Evolutionary conservation across 2,888 invertebrate species (phyloP).

Genomic region (Amiota mariae): DNA sequence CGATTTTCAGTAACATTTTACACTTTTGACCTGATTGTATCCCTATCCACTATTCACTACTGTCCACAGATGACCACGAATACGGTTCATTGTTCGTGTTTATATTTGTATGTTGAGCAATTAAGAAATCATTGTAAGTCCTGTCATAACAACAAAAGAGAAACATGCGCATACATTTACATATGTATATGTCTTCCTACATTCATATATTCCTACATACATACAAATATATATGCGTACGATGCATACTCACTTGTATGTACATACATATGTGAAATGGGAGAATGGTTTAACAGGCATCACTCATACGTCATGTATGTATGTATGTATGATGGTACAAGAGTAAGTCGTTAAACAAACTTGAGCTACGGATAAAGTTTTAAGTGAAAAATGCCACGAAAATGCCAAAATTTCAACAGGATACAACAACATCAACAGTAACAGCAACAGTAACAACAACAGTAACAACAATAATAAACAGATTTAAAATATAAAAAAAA

Average conservation of each 20-base stretch:
- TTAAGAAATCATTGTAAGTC: constrained; percentile 49
- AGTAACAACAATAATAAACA: constrained; percentile 15
- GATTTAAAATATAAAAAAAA: constrained; percentile 21
- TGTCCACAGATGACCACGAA: too few species aligned
- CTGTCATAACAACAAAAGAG: constrained; percentile 37
- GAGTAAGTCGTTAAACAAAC: not conserved
- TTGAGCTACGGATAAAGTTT: not conserved
- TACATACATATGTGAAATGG: too few species aligned
- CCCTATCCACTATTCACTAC: too few species aligned
- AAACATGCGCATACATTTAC: constrained; percentile 6
- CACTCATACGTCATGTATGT: constrained; percentile 25
- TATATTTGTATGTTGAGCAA: constrained; percentile 47
- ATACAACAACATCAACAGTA: not conserved
- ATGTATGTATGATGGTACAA: not conserved
- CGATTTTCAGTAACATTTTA: not conserved
- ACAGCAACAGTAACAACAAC: not conserved
- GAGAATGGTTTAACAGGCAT: not conserved
- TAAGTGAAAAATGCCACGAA: constrained; percentile 42
- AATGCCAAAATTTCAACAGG: constrained; percentile 54
- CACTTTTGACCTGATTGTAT: constrained; percentile 19
- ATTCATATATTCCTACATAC: constrained; percentile 18
- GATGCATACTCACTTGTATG: not conserved
- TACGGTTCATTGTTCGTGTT: constrained; percentile 38
- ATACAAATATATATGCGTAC: constrained; percentile 9
- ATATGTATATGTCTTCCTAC: too few species aligned